Conservation (phyloP, 2,797 vertebrate genomes). For the Carcharodon carcharias region DNA sequence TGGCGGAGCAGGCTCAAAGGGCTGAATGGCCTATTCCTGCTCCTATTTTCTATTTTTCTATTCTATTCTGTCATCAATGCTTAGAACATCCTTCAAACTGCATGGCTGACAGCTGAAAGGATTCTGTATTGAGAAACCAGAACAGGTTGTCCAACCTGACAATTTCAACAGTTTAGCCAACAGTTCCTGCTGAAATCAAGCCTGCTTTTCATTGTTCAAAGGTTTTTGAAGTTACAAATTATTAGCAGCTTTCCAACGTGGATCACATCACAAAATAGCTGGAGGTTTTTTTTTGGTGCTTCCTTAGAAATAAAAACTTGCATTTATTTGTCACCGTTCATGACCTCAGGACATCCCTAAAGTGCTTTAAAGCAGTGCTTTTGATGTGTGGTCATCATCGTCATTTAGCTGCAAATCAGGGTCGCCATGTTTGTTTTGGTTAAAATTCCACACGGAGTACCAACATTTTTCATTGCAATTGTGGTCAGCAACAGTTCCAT, state of each 20-base stretch:
- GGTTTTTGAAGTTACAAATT: background rate
- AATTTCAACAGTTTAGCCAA: background rate
- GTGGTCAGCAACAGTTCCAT: background rate
- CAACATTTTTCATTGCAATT: background rate
- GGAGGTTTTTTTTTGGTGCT: background rate
- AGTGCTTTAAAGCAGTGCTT: background rate
- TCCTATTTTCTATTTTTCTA: too few species aligned
- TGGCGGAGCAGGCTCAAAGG: too few species aligned
- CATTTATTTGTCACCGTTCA: background rate
- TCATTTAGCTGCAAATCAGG: too few species aligned
- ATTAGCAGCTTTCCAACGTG: background rate
- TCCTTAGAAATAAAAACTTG: background rate
- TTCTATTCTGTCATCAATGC: too few species aligned
- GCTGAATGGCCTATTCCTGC: too few species aligned
- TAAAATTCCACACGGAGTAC: background rate
- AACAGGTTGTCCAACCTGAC: background rate
- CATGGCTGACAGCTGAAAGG: background rate
- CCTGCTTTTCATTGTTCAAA: background rate
- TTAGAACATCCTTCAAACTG: background rate
- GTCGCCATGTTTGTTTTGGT: too few species aligned
- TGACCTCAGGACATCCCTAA: background rate
- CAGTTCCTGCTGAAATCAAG: background rate
- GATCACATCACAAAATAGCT: background rate
- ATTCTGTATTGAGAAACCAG: background rate
- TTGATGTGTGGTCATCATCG: background rate